Conservation (phyloP, 2,888 invertebrate genomes). For the Acleris cristana region DNA sequence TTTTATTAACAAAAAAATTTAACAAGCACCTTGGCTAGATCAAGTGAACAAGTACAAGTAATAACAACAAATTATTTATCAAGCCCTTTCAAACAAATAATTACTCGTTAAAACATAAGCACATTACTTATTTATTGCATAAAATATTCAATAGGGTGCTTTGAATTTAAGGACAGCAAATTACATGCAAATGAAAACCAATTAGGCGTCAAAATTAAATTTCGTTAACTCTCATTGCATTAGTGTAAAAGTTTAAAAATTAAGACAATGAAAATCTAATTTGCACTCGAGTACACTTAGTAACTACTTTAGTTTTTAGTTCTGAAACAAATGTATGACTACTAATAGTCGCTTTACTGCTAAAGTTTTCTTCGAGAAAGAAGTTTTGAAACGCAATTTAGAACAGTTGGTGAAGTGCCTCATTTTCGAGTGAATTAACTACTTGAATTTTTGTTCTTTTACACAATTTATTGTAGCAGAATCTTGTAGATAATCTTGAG, state of each 20-base stretch:
- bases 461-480: not conserved
- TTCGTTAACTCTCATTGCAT: not conserved
- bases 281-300: slow-evolving; percentile 23
- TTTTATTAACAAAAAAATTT: too few relatives aligned
- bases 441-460: not conserved
- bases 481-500: too few relatives aligned
- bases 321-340: slow-evolving; percentile 17
- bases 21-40: too few relatives aligned
- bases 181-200: not conserved
- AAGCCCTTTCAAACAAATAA: too few relatives aligned
- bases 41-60: too few relatives aligned
- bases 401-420: slow-evolving; percentile 1
- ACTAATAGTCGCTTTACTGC: slow-evolving; percentile 21
- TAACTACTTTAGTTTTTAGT: slow-evolving; percentile 33
- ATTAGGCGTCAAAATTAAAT: not conserved
- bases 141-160: too few relatives aligned
- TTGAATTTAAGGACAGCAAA: not conserved
- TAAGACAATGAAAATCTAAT: slow-evolving; percentile 19
- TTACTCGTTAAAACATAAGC: too few relatives aligned
- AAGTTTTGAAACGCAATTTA: slow-evolving; percentile 13
- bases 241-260: slow-evolving; percentile 21
- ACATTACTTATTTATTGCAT: too few relatives aligned
- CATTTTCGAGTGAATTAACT: slow-evolving; percentile 8
- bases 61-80: too few relatives aligned
- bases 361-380: slow-evolving; percentile 14